A percentile compares a stretch with the other conserved stretches of the same genome.
Evolutionary conservation across 2,888 invertebrate genomes (phyloP).

Genomic region (Apamea anceps): DNA sequence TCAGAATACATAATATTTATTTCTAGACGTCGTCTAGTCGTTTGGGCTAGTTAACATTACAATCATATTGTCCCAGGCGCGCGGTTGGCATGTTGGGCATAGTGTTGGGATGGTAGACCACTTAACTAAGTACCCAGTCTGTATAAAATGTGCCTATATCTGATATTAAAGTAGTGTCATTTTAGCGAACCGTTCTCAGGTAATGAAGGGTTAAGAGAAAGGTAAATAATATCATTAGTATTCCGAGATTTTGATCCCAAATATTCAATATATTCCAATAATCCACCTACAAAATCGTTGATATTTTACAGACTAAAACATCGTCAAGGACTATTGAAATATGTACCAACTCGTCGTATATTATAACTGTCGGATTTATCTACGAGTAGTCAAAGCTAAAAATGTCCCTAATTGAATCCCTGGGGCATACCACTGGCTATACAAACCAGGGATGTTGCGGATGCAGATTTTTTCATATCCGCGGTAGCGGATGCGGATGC

Average conservation of each 20-base stretch:
- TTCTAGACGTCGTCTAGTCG: neutral
- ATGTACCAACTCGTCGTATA: neutral
- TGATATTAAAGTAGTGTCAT: neutral
- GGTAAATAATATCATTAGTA: slow-evolving; percentile 8
- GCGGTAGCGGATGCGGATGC: too few relatives aligned
- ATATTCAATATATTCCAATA: slow-evolving; percentile 29
- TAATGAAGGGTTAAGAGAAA: neutral
- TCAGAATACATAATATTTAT: too few relatives aligned
- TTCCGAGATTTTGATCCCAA: slow-evolving; percentile 12
- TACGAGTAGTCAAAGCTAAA: neutral
- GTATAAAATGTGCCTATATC: neutral
- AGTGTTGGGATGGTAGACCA: neutral
- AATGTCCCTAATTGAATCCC: slow-evolving; percentile 23
- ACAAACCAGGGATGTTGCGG: too few relatives aligned
- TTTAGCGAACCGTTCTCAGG: neutral
- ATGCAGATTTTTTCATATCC: too few relatives aligned
- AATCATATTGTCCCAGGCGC: neutral
- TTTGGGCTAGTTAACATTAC: neutral
- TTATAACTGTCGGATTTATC: neutral
- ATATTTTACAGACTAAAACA: slow-evolving; percentile 1
- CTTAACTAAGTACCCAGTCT: too few relatives aligned
- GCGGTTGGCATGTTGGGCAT: neutral
- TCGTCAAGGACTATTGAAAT: slow-evolving; percentile 9
- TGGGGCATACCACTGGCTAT: neutral
- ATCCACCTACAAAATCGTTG: slow-evolving; percentile 21